A percentile compares a stretch with the other conserved stretches of the same genome.
These are phyloP conservation scores for Hippasteria phrygiana DNA, from an alignment of 53 echinoderm and acorn worm species.

Conservation along the genomic window DNA sequence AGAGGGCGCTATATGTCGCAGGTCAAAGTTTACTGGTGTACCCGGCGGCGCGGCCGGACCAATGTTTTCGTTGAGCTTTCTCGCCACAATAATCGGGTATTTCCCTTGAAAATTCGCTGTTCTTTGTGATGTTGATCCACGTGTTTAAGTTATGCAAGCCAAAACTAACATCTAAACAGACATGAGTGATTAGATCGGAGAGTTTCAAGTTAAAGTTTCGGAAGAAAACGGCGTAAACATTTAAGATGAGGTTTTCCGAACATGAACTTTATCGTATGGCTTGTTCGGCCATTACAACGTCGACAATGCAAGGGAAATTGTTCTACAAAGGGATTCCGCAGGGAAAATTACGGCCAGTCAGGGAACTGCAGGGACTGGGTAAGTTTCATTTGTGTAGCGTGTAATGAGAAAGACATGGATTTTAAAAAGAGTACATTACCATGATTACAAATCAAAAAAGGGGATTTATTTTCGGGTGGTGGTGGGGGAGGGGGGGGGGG, in stretches of 20 bases:
- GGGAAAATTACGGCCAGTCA: conserved; percentile 38
- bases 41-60: background rate
- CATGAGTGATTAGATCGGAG: conserved; percentile 2
- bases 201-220: background rate
- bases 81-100: background rate
- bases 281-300: background rate
- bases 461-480: too few species aligned
- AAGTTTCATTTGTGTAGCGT: too few species aligned
- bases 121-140: background rate
- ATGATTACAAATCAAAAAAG: too few species aligned
- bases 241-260: conserved; percentile 36
- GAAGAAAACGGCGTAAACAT: too few species aligned
- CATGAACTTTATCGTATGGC: conserved; percentile 44
- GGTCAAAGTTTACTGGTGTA: conserved; percentile 45
- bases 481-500: too few species aligned
- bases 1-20: conserved; percentile 26
- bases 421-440: too few species aligned
- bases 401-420: too few species aligned
- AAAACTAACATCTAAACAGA: background rate
- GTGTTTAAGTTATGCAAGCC: conserved; percentile 6
- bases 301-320: conserved; percentile 38
- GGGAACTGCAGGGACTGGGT: conserved; percentile 52
- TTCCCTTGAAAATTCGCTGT: conserved; percentile 10
- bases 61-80: background rate
- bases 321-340: conserved; percentile 48